These are phyloP conservation scores for Clarias pachynema DNA, from an alignment of 2,797 vertebrate genomes.

Conservation along the genomic window DNA sequence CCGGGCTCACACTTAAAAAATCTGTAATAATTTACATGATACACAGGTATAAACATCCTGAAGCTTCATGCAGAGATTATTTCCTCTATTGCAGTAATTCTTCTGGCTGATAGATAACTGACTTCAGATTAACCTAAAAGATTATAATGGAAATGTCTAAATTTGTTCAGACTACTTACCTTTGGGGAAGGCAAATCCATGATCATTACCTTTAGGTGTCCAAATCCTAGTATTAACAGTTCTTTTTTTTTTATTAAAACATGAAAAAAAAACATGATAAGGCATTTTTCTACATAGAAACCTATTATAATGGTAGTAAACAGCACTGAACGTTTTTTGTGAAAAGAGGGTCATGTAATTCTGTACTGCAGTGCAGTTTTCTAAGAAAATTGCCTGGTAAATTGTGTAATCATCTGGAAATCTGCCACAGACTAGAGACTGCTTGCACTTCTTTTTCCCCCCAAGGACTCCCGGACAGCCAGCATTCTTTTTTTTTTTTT, in stretches of 20 bases:
- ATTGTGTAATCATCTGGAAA: slow-evolving; percentile 1
- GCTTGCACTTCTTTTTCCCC: neutral
- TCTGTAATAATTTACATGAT: neutral
- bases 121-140: too few relatives aligned
- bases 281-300: neutral
- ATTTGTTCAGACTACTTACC: neutral
- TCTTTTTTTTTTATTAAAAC: too few relatives aligned
- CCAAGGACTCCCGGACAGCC: neutral
- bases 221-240: neutral
- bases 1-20: neutral
- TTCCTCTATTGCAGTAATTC: too few relatives aligned
- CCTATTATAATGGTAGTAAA: neutral
- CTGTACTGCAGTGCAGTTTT: neutral
- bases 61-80: neutral
- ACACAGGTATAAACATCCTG: neutral
- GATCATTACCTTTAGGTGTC: neutral
- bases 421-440: neutral
- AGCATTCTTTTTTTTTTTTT: neutral
- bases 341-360: neutral
- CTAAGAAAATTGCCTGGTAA: neutral
- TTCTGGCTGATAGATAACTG: too few relatives aligned
- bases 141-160: neutral
- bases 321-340: neutral
- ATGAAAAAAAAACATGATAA: neutral
- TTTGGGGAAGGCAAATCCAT: neutral